These are phyloP conservation scores for Sebastiscus tertius DNA, from an alignment of 2,797 vertebrate genomes.

Conservation along the genomic window DNA sequence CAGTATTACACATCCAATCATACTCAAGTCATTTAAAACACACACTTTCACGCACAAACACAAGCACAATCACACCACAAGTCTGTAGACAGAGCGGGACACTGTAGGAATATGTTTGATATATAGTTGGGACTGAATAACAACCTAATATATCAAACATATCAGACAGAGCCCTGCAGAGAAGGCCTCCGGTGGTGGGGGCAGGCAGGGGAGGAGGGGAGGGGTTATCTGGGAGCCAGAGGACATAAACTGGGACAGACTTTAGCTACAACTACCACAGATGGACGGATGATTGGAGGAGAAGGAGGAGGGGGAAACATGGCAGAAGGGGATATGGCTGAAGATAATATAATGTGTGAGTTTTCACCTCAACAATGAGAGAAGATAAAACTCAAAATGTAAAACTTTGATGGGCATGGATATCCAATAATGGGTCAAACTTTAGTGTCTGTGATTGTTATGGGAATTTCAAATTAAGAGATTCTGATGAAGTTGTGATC, in stretches of 20 bases:
- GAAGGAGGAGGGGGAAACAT: neutral
- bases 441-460: neutral
- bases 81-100: conserved; percentile 97
- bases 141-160: conserved; percentile 99
- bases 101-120: conserved; percentile 99
- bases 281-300: conserved; percentile 19
- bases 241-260: conserved; percentile 46
- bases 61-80: conserved; percentile 52
- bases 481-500: neutral
- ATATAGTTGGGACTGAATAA: conserved; percentile 99
- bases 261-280: conserved; percentile 39
- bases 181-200: conserved; percentile 88
- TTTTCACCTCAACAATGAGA: conserved; percentile 6
- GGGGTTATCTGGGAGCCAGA: conserved; percentile 52
- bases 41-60: neutral
- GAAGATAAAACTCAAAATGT: neutral
- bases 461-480: neutral
- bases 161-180: conserved; percentile 99
- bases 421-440: neutral
- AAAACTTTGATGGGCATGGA: neutral
- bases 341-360: neutral
- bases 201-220: conserved; percentile 47
- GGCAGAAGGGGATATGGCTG: neutral
- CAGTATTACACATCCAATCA: conserved; percentile 19
- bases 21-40: neutral